Conservation (phyloP, 2,888 invertebrate genomes). For the Leucophora obtusa region DNA sequence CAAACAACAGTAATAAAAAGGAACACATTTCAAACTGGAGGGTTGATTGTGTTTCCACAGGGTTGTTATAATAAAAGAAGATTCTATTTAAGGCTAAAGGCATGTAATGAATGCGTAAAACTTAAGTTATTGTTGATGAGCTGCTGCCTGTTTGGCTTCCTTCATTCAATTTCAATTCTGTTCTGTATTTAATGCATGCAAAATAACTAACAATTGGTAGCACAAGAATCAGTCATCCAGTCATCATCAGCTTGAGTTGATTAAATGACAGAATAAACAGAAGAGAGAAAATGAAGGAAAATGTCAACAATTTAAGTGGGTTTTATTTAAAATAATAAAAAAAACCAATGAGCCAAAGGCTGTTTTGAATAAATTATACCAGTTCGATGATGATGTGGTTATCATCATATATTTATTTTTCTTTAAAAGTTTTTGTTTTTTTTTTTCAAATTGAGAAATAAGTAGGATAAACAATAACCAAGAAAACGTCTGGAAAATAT, state of each 20-base stretch:
- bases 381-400: conserved; percentile 28
- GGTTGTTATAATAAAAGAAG: background rate
- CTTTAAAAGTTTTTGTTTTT: no score
- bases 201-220: conserved; percentile 7
- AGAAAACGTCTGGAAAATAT: no score
- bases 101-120: conserved; percentile 56
- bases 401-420: background rate
- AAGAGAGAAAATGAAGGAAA: conserved; percentile 68
- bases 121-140: conserved; percentile 40
- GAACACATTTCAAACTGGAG: conserved; percentile 17
- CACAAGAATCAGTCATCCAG: background rate
- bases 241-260: conserved; percentile 69
- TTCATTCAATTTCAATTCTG: background rate
- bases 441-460: no score
- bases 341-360: conserved; percentile 61
- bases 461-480: no score
- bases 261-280: conserved; percentile 75
- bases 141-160: conserved; percentile 10
- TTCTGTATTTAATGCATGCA: conserved; percentile 20
- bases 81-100: conserved; percentile 40
- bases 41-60: background rate
- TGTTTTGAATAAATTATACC: conserved; percentile 62
- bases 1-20: conserved; percentile 23
- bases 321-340: conserved; percentile 67
- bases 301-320: conserved; percentile 76